These are phyloP conservation scores for Megalurothrips usitatus DNA, from an alignment of 2,888 invertebrate species.

Conservation along the genomic window DNA sequence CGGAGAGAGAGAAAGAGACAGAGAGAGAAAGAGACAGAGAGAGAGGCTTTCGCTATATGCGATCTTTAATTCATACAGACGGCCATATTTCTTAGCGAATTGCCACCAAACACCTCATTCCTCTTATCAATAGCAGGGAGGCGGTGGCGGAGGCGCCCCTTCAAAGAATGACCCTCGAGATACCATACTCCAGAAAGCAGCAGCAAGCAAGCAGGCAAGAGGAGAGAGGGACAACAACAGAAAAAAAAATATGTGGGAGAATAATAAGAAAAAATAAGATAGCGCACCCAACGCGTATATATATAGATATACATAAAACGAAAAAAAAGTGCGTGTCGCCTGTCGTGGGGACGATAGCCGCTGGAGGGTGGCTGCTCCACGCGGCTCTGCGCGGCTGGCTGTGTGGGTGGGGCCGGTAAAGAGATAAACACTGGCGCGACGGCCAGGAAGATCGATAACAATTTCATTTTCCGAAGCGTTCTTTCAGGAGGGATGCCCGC, in stretches of 20 bases:
- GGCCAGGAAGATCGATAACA: slow-evolving; percentile 6
- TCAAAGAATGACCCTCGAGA: slow-evolving; percentile 22
- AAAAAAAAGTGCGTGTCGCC: slow-evolving; percentile 13
- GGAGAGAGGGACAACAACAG: background rate
- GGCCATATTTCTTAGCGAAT: slow-evolving; percentile 13
- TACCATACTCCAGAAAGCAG: background rate
- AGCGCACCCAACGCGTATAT: background rate
- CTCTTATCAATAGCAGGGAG: slow-evolving; percentile 20
- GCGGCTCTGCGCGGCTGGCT: too few species aligned
- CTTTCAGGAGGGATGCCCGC: background rate
- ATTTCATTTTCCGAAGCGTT: slow-evolving; percentile 17
- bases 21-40: background rate
- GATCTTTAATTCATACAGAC: slow-evolving; percentile 26
- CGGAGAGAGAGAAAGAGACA: background rate
- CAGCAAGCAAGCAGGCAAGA: background rate
- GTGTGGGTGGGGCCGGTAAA: background rate
- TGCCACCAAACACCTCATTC: slow-evolving; percentile 13
- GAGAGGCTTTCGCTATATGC: background rate
- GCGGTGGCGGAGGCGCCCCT: background rate
- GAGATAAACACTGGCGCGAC: slow-evolving; percentile 7
- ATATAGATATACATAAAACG: background rate
- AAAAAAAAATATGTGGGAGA: background rate
- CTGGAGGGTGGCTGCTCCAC: slow-evolving; percentile 3
- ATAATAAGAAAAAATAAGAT: background rate
- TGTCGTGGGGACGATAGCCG: slow-evolving; percentile 6